Conservation (phyloP, 2,888 invertebrate genomes). For the Tachina lurida region DNA sequence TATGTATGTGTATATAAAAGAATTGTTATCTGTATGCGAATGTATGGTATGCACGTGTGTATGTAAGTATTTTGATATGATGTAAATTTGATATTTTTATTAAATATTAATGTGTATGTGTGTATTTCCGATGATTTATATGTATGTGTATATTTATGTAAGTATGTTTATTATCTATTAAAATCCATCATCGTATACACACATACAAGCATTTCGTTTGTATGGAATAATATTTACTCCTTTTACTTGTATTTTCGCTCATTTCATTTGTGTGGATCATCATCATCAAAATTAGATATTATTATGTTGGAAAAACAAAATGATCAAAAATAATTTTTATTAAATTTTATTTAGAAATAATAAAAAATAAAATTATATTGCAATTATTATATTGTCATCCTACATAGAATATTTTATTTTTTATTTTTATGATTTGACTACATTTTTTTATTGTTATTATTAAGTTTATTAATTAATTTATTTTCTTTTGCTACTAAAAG, state of each 20-base stretch:
- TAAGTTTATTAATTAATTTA: slow-evolving; percentile 27
- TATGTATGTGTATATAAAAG: slow-evolving; percentile 60
- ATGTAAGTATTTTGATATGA: slow-evolving; percentile 3
- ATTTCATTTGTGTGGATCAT: slow-evolving; percentile 2
- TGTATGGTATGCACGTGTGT: slow-evolving; percentile 26
- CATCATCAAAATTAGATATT: slow-evolving; percentile 2
- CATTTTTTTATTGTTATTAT: slow-evolving; percentile 28
- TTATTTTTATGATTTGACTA: slow-evolving; percentile 56
- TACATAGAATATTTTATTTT: slow-evolving; percentile 55
- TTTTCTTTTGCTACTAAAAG: slow-evolving; percentile 58
- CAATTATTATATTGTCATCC: slow-evolving; percentile 71
- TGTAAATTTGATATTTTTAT: slow-evolving; percentile 39
- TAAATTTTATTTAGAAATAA: slow-evolving; percentile 20
- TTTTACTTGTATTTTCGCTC: neutral
- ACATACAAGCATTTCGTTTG: slow-evolving; percentile 19
- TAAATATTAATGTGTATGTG: slow-evolving; percentile 45
- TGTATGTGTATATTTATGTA: slow-evolving; percentile 6
- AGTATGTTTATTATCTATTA: slow-evolving; percentile 31
- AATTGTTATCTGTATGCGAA: slow-evolving; percentile 55
- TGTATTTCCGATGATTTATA: slow-evolving; percentile 38
- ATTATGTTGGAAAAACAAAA: slow-evolving; percentile 4
- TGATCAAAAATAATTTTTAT: slow-evolving; percentile 1
- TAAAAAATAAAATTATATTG: slow-evolving; percentile 38
- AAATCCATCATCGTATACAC: slow-evolving; percentile 19
- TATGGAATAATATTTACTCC: slow-evolving; percentile 11